These are phyloP conservation scores for Zaprionus obscuricornis DNA, from an alignment of 2,888 invertebrate genomes.

Conservation along the genomic window DNA sequence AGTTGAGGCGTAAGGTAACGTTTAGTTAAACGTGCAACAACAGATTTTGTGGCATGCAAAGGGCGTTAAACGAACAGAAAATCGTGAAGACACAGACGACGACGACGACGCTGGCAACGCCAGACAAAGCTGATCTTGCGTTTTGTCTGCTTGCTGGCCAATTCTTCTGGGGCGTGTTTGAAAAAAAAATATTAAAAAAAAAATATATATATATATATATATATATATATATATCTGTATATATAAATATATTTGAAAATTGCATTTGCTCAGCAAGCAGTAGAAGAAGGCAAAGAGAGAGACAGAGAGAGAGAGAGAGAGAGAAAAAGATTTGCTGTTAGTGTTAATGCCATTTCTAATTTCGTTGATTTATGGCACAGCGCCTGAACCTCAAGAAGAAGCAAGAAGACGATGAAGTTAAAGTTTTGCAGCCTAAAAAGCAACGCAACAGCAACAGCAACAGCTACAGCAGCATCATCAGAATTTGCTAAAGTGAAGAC, in stretches of 20 bases:
- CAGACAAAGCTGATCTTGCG: too few species aligned
- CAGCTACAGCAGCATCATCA: too few species aligned
- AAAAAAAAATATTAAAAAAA: too few species aligned
- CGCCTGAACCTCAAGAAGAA: constrained; percentile 2
- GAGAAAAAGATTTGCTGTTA: constrained; percentile 36
- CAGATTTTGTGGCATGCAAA: constrained; percentile 6
- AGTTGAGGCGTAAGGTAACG: not conserved
- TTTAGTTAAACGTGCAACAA: too few species aligned
- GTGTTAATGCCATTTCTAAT: constrained; percentile 68
- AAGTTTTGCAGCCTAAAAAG: too few species aligned
- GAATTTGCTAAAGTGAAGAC: too few species aligned
- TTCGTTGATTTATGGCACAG: constrained; percentile 64
- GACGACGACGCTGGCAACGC: too few species aligned
- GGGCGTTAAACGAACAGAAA: too few species aligned
- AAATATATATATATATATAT: too few species aligned
- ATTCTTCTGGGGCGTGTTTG: constrained; percentile 32
- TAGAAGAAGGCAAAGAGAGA: not conserved
- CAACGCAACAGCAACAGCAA: too few species aligned
- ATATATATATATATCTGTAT: too few species aligned
- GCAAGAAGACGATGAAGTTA: not conserved
- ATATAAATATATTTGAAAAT: constrained; percentile 50
- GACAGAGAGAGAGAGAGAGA: not conserved
- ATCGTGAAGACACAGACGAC: too few species aligned
- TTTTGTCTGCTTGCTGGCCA: not conserved
- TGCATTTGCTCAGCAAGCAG: constrained; percentile 34